Evolutionary conservation across 1,140 invertebrate species (phyloP).

Genomic region (Cherax quadricarinatus): DNA sequence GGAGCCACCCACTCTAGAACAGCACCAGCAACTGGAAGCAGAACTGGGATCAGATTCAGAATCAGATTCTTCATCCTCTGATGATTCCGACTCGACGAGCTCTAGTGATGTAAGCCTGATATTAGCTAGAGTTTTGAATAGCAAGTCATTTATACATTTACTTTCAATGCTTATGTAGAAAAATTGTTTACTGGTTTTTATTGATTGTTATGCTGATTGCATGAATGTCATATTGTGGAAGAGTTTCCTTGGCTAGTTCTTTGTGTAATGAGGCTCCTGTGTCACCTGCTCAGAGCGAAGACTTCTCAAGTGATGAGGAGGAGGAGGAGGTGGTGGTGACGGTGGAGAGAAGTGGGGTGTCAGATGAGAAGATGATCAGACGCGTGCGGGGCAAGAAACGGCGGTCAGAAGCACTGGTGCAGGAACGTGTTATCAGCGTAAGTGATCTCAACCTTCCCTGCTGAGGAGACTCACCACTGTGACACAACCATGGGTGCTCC

Average conservation of each 20-base stretch:
- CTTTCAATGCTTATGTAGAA: slow-evolving; percentile 44
- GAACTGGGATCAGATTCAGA: slow-evolving; percentile 63
- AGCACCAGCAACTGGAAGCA: slow-evolving; percentile 47
- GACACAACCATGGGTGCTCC: slow-evolving; percentile 54
- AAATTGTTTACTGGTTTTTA: slow-evolving; percentile 45
- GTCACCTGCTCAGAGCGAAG: slow-evolving; percentile 71
- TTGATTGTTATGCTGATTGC: slow-evolving; percentile 54
- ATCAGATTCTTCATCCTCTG: slow-evolving; percentile 68
- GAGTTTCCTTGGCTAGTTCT: slow-evolving; percentile 62
- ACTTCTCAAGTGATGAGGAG: slow-evolving; percentile 72
- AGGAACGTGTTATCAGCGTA: slow-evolving; percentile 73
- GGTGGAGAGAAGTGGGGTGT: slow-evolving; percentile 76
- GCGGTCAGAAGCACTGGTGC: slow-evolving; percentile 73
- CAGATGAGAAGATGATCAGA: slow-evolving; percentile 77
- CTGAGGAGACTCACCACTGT: slow-evolving; percentile 57
- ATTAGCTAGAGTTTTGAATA: not conserved
- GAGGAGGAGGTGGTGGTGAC: slow-evolving; percentile 76
- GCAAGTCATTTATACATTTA: slow-evolving; percentile 20
- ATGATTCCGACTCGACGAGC: slow-evolving; percentile 71
- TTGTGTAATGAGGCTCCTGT: slow-evolving; percentile 58
- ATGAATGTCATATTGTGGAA: slow-evolving; percentile 66
- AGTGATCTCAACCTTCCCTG: slow-evolving; percentile 50
- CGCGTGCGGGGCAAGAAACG: slow-evolving; percentile 79
- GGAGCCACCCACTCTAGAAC: slow-evolving; percentile 83
- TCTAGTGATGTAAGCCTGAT: slow-evolving; percentile 64